phyloP scores from a whole-genome alignment of 2,113 vertebrate genomes.

The Gymnarchus niloticus region DNA sequence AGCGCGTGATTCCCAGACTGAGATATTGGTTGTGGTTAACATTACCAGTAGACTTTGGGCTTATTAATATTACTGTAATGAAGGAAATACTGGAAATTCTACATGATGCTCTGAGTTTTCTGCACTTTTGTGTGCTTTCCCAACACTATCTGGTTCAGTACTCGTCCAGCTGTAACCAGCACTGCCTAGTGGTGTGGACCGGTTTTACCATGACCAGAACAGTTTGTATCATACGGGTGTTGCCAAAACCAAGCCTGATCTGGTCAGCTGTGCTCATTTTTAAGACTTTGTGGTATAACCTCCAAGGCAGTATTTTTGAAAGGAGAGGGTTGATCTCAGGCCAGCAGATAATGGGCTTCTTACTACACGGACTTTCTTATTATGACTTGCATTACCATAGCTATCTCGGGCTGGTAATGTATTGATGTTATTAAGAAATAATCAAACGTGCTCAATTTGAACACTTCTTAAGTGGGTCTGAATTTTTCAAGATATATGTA shows the following conservation, averaged over 20 bases:
- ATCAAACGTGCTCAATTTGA: constrained; percentile 6
- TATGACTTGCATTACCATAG: not conserved
- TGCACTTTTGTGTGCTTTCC: not conserved
- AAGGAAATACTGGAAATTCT: not conserved
- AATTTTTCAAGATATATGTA: constrained; percentile 9
- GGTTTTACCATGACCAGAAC: not conserved
- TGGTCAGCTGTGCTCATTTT: not conserved
- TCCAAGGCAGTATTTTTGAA: not conserved
- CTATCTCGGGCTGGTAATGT: not conserved
- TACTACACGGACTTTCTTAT: not conserved
- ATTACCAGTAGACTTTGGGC: not conserved
- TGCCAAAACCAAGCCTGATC: not conserved
- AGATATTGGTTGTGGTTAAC: not conserved
- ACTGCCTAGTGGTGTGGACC: not conserved
- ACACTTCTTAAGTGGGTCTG: constrained; percentile 12
- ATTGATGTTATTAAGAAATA: constrained; percentile 13
- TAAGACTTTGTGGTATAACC: not conserved
- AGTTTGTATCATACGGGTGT: not conserved
- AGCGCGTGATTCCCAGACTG: not conserved
- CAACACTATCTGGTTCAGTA: not conserved
- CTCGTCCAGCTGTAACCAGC: not conserved
- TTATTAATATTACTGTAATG: constrained; percentile 3
- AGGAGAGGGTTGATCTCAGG: not conserved
- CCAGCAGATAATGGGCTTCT: constrained; percentile 7
- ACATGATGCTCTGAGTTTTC: not conserved